Percentiles rank a stretch among this genome's conserved stretches.
Conservation (phyloP, 2,797 vertebrate genomes). For the Syndactyla subalaris region DNA sequence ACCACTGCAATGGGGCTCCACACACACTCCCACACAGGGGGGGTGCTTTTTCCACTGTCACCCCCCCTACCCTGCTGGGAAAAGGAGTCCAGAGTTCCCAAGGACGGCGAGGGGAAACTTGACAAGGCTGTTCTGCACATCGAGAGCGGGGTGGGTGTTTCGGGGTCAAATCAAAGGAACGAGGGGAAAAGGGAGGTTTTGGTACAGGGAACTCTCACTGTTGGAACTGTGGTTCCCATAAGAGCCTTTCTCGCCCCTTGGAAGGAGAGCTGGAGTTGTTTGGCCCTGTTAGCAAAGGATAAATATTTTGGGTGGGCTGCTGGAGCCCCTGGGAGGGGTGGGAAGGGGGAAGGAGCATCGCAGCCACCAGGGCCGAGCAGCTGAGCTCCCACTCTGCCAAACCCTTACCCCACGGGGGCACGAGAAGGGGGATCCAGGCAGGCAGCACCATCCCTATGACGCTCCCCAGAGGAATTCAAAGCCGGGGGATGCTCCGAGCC, state of each 20-base stretch:
- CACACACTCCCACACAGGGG: not conserved
- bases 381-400: not conserved
- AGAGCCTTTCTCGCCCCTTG: slow-evolving; percentile 3
- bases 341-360: not conserved
- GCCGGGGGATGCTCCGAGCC: accelerated
- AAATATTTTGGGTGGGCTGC: not conserved
- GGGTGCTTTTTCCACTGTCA: slow-evolving; percentile 30
- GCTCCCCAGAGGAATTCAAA: not conserved
- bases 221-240: not conserved
- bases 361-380: not conserved
- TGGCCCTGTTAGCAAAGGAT: not conserved
- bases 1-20: no score
- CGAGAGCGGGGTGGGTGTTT: not conserved
- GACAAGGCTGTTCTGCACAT: not conserved
- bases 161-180: not conserved
- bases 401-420: not conserved
- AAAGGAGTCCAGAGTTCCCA: no score
- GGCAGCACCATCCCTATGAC: not conserved
- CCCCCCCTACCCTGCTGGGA: no score
- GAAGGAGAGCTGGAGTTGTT: slow-evolving; percentile 9
- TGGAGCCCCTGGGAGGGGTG: not conserved
- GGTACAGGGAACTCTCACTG: not conserved
- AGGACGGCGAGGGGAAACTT: not conserved
- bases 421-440: not conserved
- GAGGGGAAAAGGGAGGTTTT: not conserved